Base-by-base conservation (phyloP, 2,113 vertebrate species). In the Larimichthys crocea region DNA sequence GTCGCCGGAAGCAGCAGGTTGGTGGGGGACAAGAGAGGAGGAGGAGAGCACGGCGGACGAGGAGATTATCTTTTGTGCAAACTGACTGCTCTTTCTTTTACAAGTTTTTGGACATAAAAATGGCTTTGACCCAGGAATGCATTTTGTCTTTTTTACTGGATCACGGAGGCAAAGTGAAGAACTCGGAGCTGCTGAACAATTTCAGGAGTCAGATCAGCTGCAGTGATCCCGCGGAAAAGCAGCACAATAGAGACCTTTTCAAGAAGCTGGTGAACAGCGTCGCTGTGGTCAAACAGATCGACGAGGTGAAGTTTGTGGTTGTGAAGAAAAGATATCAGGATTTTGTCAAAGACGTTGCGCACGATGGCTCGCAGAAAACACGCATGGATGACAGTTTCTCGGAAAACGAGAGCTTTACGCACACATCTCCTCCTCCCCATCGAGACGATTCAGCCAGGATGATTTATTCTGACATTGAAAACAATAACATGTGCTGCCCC, bases 261-360 rank as follows among this genome's bases (percentile, higher is more conserved):
- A 96, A 96, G 93, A 89, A 76, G 84, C 93, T 96, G 76, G 95
- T 98, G 71, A 97, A 97, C 91, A 94, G 91, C 88, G 94, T 98
- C 87, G 97, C 97, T 0, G 96, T 97, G 82, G 97, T 97, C 29
- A 94, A 94, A 70, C 95, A 96, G 57, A 75, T 95, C 53, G 96
- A 96, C 74, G 96, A 90, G 1, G 89, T 92, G 35, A 96, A 96
- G 93, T 96, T 96, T 65, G 96, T 97, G 59, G 95, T 97, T 0
- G 92, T 97, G 55, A 94, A 82, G 86, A 97, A 96, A 81, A 93
- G 94, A 29, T 92, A 93, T 62, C 92, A 89, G 78, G 91, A 95
- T 77, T 91, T 95, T 79, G 22, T 92, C 0, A 89, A 68, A 56
- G 92, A 84, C 12, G 74, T 10, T 20, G 14, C 5, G 1, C 48